Percentiles rank a stretch among this genome's conserved stretches.
Evolutionary conservation across 2,797 vertebrate species (phyloP).

Genomic region (Chiroxiphia lanceolata): DNA sequence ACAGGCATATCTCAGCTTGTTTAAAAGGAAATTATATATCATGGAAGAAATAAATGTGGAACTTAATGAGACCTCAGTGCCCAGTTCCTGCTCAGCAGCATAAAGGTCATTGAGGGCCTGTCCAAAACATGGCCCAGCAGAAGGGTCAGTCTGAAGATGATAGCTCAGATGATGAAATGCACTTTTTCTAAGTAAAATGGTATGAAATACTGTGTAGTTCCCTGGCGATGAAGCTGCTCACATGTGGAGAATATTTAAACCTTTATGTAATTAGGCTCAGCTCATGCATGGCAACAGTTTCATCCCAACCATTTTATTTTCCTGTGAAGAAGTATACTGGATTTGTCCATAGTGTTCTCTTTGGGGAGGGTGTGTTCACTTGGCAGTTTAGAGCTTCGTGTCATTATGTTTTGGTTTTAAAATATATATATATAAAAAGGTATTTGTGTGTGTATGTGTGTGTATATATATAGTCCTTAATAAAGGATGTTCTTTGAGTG

Average conservation of each 20-base stretch:
- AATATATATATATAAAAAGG: neutral
- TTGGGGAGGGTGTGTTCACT: neutral
- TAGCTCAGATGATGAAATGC: neutral
- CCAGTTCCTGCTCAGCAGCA: neutral
- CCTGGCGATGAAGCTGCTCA: neutral
- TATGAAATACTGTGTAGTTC: neutral
- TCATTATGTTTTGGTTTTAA: neutral
- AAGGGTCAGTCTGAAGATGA: neutral
- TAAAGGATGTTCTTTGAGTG: neutral
- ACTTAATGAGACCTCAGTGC: neutral
- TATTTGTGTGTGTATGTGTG: neutral
- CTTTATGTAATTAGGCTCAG: neutral
- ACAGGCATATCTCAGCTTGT: neutral
- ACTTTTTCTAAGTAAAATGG: neutral
- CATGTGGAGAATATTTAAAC: neutral
- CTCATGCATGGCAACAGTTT: neutral
- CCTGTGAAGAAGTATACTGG: neutral
- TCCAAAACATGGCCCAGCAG: neutral
- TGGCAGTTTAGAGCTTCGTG: neutral
- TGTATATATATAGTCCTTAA: neutral
- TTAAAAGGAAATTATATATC: neutral
- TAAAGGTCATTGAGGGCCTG: neutral
- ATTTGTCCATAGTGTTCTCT: neutral
- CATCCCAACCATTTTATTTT: neutral
- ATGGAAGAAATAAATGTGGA: neutral